Percentiles rank a stretch among this genome's conserved stretches.
Conservation (phyloP, 2,113 vertebrate species). For the Montifringilla adamsi region DNA sequence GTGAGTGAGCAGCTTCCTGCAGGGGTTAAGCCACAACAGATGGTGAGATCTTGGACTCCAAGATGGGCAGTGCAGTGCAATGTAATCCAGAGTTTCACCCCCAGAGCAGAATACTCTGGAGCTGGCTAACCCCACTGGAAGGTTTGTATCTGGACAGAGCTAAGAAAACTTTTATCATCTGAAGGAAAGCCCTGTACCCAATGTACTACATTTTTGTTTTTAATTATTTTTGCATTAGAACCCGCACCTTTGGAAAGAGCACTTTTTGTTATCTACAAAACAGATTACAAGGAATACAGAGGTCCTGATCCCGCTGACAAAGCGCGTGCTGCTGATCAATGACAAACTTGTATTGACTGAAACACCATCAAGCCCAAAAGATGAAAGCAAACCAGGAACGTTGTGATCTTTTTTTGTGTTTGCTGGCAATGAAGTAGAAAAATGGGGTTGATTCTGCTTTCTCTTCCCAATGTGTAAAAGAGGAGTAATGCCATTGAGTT, state of each 20-base stretch:
- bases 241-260: neutral
- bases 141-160: neutral
- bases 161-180: neutral
- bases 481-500: neutral
- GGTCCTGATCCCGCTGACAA: neutral
- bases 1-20: rapidly evolving
- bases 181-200: neutral
- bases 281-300: neutral
- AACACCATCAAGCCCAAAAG: neutral
- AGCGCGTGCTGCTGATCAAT: neutral
- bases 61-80: neutral
- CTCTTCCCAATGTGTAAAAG: neutral
- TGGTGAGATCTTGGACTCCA: neutral
- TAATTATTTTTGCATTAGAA: neutral
- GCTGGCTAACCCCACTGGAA: neutral
- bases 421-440: neutral
- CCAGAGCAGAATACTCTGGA: neutral
- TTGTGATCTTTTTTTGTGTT: neutral
- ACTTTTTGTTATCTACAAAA: neutral
- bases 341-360: neutral
- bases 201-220: no score
- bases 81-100: neutral
- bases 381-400: neutral
- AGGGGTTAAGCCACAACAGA: neutral
- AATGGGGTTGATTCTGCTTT: neutral